phyloP scores from a whole-genome alignment of 2,797 vertebrate genomes.

The Acipenser ruthenus region DNA sequence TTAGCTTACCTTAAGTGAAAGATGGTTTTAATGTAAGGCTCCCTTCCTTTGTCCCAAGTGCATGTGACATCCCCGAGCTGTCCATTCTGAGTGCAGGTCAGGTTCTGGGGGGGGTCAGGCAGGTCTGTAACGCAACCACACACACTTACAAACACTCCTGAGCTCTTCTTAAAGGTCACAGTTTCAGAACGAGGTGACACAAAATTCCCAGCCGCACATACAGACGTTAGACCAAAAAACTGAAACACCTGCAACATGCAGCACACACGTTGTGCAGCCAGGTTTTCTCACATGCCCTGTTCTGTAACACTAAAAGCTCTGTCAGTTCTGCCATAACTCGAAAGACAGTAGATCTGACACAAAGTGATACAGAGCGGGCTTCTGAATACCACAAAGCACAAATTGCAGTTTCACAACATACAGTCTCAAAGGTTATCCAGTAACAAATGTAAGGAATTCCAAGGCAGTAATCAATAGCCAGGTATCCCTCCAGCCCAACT shows the following conservation, averaged over 20 bases:
- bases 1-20: conserved; percentile 59
- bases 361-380: no score
- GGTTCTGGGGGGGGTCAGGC: conserved; percentile 62
- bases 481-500: no score
- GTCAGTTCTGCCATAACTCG: not conserved
- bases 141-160: not conserved
- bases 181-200: not conserved
- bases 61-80: conserved; percentile 52
- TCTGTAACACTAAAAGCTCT: not conserved
- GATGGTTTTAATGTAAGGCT: conserved; percentile 43
- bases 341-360: no score
- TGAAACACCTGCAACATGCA: not conserved
- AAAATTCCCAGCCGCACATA: not conserved
- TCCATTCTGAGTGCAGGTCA: conserved; percentile 65
- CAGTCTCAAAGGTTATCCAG: no score
- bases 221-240: no score
- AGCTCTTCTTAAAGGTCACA: not conserved
- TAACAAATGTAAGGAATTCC: no score
- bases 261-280: not conserved
- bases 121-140: conserved; percentile 49
- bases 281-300: no score
- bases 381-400: no score
- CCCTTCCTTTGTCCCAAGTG: conserved; percentile 62
- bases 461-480: no score
- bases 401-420: no score